Evolutionary conservation across 2,888 invertebrate genomes (phyloP).

Genomic region (Caenorhabditis sp.): DNA sequence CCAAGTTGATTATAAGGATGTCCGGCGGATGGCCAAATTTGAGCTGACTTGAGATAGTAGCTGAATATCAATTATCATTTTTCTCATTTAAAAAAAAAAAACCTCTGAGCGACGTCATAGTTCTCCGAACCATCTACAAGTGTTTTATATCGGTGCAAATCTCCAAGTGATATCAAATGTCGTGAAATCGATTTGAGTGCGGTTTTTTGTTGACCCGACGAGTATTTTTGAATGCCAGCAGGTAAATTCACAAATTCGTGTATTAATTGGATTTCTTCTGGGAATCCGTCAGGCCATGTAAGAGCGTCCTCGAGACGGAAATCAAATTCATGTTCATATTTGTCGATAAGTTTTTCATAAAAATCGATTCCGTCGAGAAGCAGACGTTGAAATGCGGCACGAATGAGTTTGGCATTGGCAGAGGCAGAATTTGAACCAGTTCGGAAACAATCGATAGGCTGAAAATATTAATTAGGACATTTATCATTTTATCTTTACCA

Average conservation of each 20-base stretch:
- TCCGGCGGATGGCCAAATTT: constrained; percentile 92
- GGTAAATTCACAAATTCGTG: constrained; percentile 1
- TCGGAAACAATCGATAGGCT: constrained; percentile 21
- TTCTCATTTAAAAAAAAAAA: too few relatives aligned
- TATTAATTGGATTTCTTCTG: constrained; percentile 10
- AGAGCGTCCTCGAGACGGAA: constrained; percentile 76
- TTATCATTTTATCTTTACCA: too few relatives aligned
- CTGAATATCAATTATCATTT: too few relatives aligned
- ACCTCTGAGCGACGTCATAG: constrained; percentile 73
- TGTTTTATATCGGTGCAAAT: constrained; percentile 88
- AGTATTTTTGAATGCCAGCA: constrained; percentile 12
- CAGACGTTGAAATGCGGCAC: constrained; percentile 8
- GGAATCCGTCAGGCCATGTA: constrained; percentile 14
- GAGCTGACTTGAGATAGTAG: constrained; percentile 89
- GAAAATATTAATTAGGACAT: neutral
- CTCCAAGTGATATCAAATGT: constrained; percentile 87
- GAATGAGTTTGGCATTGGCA: constrained; percentile 16
- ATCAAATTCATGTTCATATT: constrained; percentile 80
- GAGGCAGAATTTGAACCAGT: constrained; percentile 21
- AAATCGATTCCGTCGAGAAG: constrained; percentile 73
- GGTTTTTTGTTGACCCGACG: constrained; percentile 12
- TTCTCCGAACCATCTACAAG: constrained; percentile 80
- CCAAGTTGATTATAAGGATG: constrained; percentile 93
- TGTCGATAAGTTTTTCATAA: constrained; percentile 81
- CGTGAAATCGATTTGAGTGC: constrained; percentile 81